These are phyloP conservation scores for Elachura formosa DNA, from an alignment of 2,113 vertebrate genomes.

Conservation along the genomic window DNA sequence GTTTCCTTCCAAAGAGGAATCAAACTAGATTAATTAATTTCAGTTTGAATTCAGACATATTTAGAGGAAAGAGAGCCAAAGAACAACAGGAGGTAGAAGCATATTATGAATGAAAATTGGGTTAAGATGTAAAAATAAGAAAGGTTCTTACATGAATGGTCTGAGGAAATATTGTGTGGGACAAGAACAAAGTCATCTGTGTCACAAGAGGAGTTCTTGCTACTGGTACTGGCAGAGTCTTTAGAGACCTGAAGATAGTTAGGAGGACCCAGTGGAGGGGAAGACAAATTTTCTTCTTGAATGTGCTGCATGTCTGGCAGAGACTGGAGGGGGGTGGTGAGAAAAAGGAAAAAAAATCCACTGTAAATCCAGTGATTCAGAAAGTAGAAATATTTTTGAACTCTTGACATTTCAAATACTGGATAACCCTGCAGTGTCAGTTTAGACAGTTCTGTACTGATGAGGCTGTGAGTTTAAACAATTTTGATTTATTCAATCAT, in stretches of 20 bases:
- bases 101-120: neutral
- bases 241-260: slow-evolving; percentile 95
- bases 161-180: slow-evolving; percentile 87
- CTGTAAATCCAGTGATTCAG: neutral
- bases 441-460: neutral
- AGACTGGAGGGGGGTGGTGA: slow-evolving; percentile 69
- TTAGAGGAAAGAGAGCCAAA: neutral
- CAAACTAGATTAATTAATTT: neutral
- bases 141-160: slow-evolving; percentile 83
- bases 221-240: slow-evolving; percentile 92
- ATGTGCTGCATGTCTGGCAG: slow-evolving; percentile 94
- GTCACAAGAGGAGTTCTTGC: slow-evolving; percentile 95
- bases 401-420: neutral
- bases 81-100: neutral
- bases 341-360: neutral
- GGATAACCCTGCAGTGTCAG: neutral
- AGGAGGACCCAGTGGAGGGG: slow-evolving; percentile 89
- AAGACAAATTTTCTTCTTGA: slow-evolving; percentile 88
- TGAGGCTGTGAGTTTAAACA: neutral
- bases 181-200: slow-evolving; percentile 97
- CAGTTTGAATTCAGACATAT: neutral
- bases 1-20: neutral
- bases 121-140: neutral
- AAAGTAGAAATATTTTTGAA: neutral
- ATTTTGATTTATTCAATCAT: neutral